These are phyloP conservation scores for Creontiades dilutus DNA, from an alignment of 2,888 invertebrate genomes.

Conservation along the genomic window DNA sequence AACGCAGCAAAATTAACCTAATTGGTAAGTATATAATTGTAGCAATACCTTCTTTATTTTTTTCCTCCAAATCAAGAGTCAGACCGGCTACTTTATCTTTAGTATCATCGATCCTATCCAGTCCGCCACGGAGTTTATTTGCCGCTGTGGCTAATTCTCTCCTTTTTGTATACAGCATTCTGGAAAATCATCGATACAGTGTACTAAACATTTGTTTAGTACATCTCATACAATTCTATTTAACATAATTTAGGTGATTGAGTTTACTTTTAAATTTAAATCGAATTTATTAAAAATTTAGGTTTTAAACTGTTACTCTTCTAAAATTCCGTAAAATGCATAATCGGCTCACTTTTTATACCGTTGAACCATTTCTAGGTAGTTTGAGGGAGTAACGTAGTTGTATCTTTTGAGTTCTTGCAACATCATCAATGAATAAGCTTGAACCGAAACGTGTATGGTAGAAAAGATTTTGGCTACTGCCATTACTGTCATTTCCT, in stretches of 20 bases:
- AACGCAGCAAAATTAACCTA: too few relatives aligned
- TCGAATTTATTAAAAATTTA: too few relatives aligned
- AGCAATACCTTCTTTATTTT: conserved; percentile 83
- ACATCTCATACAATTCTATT: too few relatives aligned
- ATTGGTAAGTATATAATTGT: too few relatives aligned
- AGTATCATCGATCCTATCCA: conserved; percentile 93
- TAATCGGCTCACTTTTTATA: conserved; percentile 85
- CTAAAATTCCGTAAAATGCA: too few relatives aligned
- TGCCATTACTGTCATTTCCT: conserved; percentile 83
- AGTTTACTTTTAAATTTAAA: too few relatives aligned
- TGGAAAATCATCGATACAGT: conserved; percentile 77
- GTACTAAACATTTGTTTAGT: too few relatives aligned
- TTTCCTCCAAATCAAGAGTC: conserved; percentile 89
- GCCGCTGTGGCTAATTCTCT: conserved; percentile 85
- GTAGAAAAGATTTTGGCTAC: conserved; percentile 88
- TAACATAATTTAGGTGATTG: too few relatives aligned
- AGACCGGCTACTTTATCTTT: conserved; percentile 89
- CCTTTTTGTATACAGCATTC: conserved; percentile 87
- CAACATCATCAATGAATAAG: conserved; percentile 86
- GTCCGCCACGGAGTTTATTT: conserved; percentile 89
- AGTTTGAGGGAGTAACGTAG: conserved; percentile 94
- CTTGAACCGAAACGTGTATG: conserved; percentile 90
- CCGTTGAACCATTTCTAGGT: conserved; percentile 89
- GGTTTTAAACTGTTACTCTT: too few relatives aligned
- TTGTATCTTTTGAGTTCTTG: conserved; percentile 88